These are phyloP conservation scores for Pogonomyrmex californicus DNA, from an alignment of 1,140 invertebrate genomes.

Conservation along the genomic window DNA sequence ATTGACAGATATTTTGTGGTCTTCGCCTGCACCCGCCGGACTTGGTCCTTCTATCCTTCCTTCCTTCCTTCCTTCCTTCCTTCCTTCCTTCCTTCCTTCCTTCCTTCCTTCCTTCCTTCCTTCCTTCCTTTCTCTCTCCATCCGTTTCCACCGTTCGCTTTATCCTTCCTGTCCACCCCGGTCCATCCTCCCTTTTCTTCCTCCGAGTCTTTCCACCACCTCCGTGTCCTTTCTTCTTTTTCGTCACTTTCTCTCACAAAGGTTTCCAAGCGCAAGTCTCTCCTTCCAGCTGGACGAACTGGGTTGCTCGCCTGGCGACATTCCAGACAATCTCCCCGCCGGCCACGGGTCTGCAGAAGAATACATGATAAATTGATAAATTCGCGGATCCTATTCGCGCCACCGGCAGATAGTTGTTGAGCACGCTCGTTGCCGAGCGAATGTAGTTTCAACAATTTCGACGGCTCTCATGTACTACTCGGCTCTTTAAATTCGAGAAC, in stretches of 20 bases:
- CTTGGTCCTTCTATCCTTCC: background rate
- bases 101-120: background rate
- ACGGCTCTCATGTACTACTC: background rate
- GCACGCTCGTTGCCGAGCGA: constrained; percentile 5
- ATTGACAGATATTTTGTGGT: constrained; percentile 77
- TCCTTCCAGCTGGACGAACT: constrained; percentile 67
- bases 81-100: background rate
- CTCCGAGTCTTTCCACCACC: constrained; percentile 32
- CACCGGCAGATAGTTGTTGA: constrained; percentile 43
- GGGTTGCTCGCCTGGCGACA: constrained; percentile 57
- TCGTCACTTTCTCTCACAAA: constrained; percentile 58
- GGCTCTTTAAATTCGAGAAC: background rate
- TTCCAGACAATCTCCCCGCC: constrained; percentile 62
- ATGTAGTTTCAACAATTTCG: constrained; percentile 15
- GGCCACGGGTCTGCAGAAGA: constrained; percentile 61
- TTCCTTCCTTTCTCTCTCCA: background rate
- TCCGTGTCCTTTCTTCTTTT: constrained; percentile 55
- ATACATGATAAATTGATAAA: constrained; percentile 74
- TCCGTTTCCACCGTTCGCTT: too few relatives aligned
- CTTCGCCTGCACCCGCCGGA: constrained; percentile 4
- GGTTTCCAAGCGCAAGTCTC: constrained; percentile 44
- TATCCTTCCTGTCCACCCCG: background rate
- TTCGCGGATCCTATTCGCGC: constrained; percentile 54
- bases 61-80: background rate
- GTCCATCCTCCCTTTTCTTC: background rate